Percentiles rank a stretch among this genome's conserved stretches.
These are phyloP conservation scores for Orientallactaga sibirica DNA, from an alignment of 2,797 vertebrate species.

Conservation along the genomic window DNA sequence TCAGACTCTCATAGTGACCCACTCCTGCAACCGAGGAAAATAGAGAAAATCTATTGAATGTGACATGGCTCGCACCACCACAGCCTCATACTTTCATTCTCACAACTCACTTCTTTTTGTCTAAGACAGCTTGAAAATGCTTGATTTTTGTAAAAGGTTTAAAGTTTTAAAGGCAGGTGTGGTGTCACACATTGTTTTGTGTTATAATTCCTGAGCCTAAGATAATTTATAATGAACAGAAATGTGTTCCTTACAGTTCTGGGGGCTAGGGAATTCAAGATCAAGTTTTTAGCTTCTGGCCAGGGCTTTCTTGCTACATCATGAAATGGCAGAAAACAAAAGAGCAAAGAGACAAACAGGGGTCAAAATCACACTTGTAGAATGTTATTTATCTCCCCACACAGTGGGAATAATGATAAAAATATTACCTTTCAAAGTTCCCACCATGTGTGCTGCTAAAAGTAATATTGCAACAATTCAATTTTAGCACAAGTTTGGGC, in stretches of 20 bases:
- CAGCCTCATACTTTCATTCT: neutral
- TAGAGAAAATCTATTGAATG: slow-evolving; percentile 64
- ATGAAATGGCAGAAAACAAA: neutral
- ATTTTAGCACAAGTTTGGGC: neutral
- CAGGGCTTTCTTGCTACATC: neutral
- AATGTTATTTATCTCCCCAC: neutral
- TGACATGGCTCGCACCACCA: slow-evolving; percentile 11
- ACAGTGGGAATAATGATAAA: neutral
- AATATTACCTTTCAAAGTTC: neutral
- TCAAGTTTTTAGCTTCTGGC: neutral
- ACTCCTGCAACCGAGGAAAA: slow-evolving; percentile 62
- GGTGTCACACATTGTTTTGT: neutral
- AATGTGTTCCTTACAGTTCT: neutral
- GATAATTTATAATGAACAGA: neutral
- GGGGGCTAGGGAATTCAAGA: neutral
- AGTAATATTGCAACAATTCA: neutral
- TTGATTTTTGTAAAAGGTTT: slow-evolving; percentile 28
- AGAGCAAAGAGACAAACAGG: neutral
- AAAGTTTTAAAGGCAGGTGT: neutral
- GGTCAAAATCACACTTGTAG: neutral
- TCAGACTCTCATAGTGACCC: slow-evolving; percentile 61
- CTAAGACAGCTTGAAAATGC: slow-evolving; percentile 41
- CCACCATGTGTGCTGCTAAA: neutral
- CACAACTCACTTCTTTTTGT: neutral
- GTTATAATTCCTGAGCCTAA: neutral